Evolutionary conservation across 2,113 vertebrate species (phyloP).

Genomic region (Eidolon helvum): DNA sequence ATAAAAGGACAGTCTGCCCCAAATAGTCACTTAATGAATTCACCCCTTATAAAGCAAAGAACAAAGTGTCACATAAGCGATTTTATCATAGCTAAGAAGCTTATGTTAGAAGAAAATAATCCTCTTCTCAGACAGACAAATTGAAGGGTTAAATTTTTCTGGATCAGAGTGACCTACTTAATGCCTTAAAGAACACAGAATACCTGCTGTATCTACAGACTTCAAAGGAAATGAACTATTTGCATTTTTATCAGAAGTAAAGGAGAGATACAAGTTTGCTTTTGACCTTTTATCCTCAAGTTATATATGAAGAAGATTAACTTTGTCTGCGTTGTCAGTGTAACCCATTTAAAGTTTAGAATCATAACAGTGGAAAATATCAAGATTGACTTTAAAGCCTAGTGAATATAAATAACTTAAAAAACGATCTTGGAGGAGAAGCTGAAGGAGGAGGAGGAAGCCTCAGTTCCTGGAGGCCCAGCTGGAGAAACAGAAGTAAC

Average conservation of each 20-base stretch:
- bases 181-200: not conserved
- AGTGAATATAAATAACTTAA: not conserved
- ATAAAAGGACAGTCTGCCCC: not conserved
- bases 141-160: conserved; percentile 4
- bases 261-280: not conserved
- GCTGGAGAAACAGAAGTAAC: not conserved
- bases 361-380: not conserved
- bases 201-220: conserved; percentile 35
- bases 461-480: not conserved
- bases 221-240: conserved; percentile 41
- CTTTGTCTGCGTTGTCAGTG: not conserved
- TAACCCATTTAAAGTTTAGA: not conserved
- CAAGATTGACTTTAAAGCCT: conserved; percentile 10
- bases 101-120: not conserved
- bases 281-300: conserved; percentile 51
- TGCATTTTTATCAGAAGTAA: conserved; percentile 38
- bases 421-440: not conserved
- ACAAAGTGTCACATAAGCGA: not conserved
- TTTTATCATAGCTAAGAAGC: not conserved
- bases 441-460: not conserved
- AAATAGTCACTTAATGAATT: not conserved
- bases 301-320: conserved; percentile 17
- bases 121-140: not conserved
- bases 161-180: not conserved
- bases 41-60: not conserved